Percentiles rank a stretch among this genome's conserved stretches.
These are phyloP conservation scores for Metopia argyrocephala DNA, from an alignment of 2,888 invertebrate species.

Conservation along the genomic window DNA sequence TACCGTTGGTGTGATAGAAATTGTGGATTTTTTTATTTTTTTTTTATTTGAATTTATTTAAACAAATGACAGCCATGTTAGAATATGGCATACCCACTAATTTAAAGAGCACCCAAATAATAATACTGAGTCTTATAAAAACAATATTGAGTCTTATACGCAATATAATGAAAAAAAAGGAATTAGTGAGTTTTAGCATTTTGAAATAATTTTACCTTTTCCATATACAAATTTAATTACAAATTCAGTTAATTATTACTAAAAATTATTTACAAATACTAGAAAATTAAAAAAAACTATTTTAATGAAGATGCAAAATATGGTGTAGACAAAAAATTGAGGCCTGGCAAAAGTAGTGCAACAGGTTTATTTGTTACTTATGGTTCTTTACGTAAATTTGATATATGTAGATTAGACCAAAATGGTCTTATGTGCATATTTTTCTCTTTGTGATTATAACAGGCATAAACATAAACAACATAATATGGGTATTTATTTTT, in stretches of 20 bases:
- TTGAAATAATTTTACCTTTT: not conserved
- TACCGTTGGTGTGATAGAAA: slow-evolving; percentile 80
- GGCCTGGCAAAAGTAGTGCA: slow-evolving; percentile 19
- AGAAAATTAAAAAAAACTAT: slow-evolving; percentile 67
- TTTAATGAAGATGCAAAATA: slow-evolving; percentile 73
- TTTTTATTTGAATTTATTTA: slow-evolving; percentile 72
- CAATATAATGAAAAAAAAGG: slow-evolving; percentile 74
- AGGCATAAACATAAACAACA: too few species aligned
- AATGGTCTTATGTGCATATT: too few species aligned
- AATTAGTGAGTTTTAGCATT: slow-evolving; percentile 68
- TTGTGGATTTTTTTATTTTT: slow-evolving; percentile 81
- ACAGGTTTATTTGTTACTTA: slow-evolving; percentile 54
- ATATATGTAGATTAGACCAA: slow-evolving; percentile 69
- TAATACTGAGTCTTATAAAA: slow-evolving; percentile 71
- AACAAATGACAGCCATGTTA: slow-evolving; percentile 73
- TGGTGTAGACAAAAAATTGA: slow-evolving; percentile 70
- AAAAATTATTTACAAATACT: slow-evolving; percentile 69
- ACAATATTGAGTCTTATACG: slow-evolving; percentile 71
- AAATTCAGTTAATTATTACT: slow-evolving; percentile 69
- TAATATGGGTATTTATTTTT: too few species aligned
- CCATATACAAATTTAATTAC: not conserved
- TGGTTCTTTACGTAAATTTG: slow-evolving; percentile 72
- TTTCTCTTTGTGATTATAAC: too few species aligned
- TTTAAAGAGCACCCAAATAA: slow-evolving; percentile 72
- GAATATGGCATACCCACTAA: slow-evolving; percentile 73